Evolutionary conservation across 2,797 vertebrate genomes (phyloP).

Genomic region (Allobates femoralis): DNA sequence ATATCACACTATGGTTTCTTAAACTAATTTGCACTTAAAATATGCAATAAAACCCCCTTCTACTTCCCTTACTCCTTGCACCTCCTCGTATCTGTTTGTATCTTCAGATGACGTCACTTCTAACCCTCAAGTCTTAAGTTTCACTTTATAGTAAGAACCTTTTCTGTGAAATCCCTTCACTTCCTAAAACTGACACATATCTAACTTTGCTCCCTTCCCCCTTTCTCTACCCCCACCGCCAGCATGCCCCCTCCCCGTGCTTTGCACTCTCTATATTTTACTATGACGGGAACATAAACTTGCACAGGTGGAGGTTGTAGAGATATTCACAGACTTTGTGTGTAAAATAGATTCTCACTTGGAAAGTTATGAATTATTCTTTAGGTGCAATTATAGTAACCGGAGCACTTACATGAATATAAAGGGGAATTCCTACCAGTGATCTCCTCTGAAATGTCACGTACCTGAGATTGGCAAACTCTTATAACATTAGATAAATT

Average conservation of each 20-base stretch:
- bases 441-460: background rate
- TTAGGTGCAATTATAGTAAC: background rate
- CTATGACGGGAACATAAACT: background rate
- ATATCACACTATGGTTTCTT: background rate
- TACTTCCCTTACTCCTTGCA: background rate
- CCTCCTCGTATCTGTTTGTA: background rate
- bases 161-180: constrained; percentile 60
- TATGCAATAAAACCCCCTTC: background rate
- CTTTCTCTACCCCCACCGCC: background rate
- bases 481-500: background rate
- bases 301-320: background rate
- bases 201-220: background rate
- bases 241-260: background rate
- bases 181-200: constrained; percentile 57
- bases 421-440: background rate
- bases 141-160: constrained; percentile 56
- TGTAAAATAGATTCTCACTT: background rate
- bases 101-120: background rate
- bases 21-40: background rate
- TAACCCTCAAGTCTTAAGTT: constrained; percentile 32
- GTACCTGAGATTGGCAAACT: background rate
- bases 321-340: background rate
- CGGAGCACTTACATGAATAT: background rate
- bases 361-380: background rate
- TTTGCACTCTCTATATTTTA: background rate